Evolutionary conservation across 2,797 vertebrate species (phyloP), one percentile per base, ranked within the genome.

Genomic region (Pangasius macronema): DNA sequence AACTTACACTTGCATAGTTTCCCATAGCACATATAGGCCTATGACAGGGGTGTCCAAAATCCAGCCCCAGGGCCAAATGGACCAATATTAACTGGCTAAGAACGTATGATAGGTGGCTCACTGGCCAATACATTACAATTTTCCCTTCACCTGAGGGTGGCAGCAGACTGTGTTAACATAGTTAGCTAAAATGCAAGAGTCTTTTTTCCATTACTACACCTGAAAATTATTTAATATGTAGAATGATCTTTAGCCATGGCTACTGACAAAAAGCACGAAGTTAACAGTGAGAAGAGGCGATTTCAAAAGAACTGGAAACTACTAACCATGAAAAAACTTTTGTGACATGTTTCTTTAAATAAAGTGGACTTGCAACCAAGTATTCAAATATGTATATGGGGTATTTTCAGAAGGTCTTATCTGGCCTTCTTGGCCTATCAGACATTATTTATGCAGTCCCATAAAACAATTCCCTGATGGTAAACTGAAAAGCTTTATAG

Each of bases 401-500:
- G n/a, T 22, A 79, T 22, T 24, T 61, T 81, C 11, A 59, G 59
- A 0, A 59, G 20, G 79, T 80, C 13, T 81, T 59, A n/a, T 61
- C 33, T 81, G 55, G 22, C 33, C 36, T 59, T 24, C 22, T 59
- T 82, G 24, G 3, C 84, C 53, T 83, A 27, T 16, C 2, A 73
- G n/a, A 73, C 53, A 57, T 36, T 70, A 76, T 68, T 55, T 72
- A 79, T 68, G 46, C 70, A 57, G 30, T 53, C 59, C 9, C 55
- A 61, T 67, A 67, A 65, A 83, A 81, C 46, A 36, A 75, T 27
- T 82, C 27, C 46, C 51, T 80, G 65, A 79, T 61, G 83, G 55
- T 57, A 87, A 65, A 77, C 33, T 59, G 46, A 79, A 63, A 55
- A n/a, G 24, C 46, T 87, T 84, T 87, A 79, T 85, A 51, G 91